phyloP scores from a whole-genome alignment of 2,797 vertebrate genomes.

The Hydrophis major region DNA sequence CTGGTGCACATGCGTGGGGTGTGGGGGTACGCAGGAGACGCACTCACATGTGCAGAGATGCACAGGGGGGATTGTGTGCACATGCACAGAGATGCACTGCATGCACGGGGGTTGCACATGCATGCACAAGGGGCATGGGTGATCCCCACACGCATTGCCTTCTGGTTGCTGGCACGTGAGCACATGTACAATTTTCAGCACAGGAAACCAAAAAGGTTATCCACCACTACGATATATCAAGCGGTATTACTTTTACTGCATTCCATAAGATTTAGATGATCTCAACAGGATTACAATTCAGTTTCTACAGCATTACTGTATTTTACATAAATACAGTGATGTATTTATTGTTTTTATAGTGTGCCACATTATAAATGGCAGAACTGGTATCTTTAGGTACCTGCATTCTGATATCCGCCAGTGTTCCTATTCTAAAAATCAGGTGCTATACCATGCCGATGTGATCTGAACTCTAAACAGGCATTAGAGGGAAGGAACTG shows the following conservation, averaged over 20 bases:
- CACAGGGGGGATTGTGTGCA: too few species aligned
- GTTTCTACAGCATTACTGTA: not conserved
- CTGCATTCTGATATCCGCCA: not conserved
- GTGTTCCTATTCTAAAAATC: not conserved
- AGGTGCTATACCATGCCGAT: not conserved
- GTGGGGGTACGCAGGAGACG: too few species aligned
- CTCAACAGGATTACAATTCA: not conserved
- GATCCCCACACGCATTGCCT: too few species aligned
- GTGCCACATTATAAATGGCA: not conserved
- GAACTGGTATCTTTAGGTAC: not conserved
- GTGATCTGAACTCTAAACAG: not conserved
- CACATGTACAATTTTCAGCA: too few species aligned
- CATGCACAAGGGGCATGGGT: too few species aligned
- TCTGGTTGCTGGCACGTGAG: too few species aligned
- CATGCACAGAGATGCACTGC: too few species aligned
- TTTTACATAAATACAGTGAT: not conserved
- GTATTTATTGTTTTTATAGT: not conserved
- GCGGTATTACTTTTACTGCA: not conserved
- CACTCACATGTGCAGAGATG: too few species aligned
- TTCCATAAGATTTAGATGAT: not conserved
- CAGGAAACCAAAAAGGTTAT: too few species aligned
- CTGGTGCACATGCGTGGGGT: too few species aligned
- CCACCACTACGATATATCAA: not conserved
- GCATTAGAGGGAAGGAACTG: not conserved
- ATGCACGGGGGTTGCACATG: too few species aligned